Conservation (phyloP, 2,797 vertebrate genomes). For the Hypotaenidia philippensis region DNA sequence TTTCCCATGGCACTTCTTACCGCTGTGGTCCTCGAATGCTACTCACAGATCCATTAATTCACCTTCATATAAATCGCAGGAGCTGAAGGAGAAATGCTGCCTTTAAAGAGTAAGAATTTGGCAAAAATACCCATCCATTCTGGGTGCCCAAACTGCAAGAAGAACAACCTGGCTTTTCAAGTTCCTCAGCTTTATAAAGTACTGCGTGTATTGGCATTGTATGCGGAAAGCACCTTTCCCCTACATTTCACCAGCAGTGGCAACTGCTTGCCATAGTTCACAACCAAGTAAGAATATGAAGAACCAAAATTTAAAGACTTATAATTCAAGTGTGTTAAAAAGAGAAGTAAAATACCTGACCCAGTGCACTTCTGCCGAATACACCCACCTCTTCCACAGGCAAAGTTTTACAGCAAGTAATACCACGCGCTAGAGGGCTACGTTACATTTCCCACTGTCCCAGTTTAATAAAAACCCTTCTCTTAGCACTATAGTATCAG, state of each 20-base stretch:
- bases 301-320: neutral
- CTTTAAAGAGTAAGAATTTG: neutral
- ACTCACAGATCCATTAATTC: neutral
- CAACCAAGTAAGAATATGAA: neutral
- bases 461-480: neutral
- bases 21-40: neutral
- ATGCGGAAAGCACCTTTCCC: neutral
- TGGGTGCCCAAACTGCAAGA: neutral
- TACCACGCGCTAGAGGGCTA: neutral
- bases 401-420: neutral
- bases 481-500: neutral
- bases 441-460: neutral
- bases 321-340: neutral
- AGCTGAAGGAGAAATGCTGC: neutral
- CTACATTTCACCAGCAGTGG: neutral
- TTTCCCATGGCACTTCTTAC: neutral
- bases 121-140: neutral
- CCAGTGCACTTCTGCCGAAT: neutral
- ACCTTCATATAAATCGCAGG: rapidly evolving
- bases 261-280: neutral
- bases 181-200: neutral
- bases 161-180: neutral
- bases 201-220: neutral
- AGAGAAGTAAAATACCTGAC: neutral
- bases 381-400: neutral